Percentiles rank a stretch among this genome's conserved stretches.
These are phyloP conservation scores for Ataeniobius toweri DNA, from an alignment of 2,797 vertebrate species.

Conservation along the genomic window DNA sequence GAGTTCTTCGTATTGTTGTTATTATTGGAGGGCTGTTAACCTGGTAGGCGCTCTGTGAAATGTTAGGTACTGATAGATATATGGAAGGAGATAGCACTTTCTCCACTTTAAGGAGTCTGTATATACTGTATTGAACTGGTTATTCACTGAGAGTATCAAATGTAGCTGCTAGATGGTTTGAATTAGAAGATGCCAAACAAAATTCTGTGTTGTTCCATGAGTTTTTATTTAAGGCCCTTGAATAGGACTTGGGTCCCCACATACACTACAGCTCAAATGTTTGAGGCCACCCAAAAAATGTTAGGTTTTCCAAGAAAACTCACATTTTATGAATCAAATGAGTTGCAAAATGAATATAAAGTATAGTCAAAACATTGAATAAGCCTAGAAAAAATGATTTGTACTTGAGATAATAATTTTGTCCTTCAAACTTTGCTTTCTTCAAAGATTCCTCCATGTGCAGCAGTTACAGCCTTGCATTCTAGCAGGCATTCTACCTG, in stretches of 20 bases:
- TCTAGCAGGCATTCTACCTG: too few species aligned
- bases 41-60: constrained; percentile 64
- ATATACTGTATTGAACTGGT: constrained; percentile 54
- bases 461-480: too few species aligned
- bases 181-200: constrained; percentile 3
- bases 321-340: too few species aligned
- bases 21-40: constrained; percentile 45
- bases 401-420: too few species aligned
- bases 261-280: too few species aligned
- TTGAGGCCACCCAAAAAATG: too few species aligned
- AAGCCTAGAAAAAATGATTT: too few species aligned
- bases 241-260: background rate
- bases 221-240: background rate
- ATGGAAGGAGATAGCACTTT: constrained; percentile 79
- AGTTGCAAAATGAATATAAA: too few species aligned
- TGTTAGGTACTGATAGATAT: constrained; percentile 46
- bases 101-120: constrained; percentile 69
- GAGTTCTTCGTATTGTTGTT: constrained; percentile 27
- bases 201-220: background rate
- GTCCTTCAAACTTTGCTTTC: too few species aligned
- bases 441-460: too few species aligned
- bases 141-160: constrained; percentile 37
- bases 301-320: too few species aligned
- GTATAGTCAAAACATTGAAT: too few species aligned
- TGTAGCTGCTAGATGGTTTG: constrained; percentile 66